These are phyloP conservation scores for Zapus hudsonius DNA, from an alignment of 2,113 vertebrate genomes.

Conservation along the genomic window DNA sequence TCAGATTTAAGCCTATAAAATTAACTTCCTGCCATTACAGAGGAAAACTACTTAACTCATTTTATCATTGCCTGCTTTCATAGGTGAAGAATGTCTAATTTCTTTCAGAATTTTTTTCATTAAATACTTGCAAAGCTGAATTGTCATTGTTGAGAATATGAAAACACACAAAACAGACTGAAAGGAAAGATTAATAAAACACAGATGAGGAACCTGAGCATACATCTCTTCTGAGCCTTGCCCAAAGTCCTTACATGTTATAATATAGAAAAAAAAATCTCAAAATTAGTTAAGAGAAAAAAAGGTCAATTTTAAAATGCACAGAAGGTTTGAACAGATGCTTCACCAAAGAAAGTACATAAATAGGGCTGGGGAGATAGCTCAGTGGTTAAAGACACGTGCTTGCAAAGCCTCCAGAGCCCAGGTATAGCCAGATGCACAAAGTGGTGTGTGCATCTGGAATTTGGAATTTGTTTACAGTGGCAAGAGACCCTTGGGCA, in stretches of 20 bases:
- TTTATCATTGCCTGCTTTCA: background rate
- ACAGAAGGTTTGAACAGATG: background rate
- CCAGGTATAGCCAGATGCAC: too few species aligned
- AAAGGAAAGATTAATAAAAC: constrained; percentile 29
- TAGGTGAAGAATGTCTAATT: background rate
- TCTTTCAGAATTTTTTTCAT: background rate
- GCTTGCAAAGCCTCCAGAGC: too few species aligned
- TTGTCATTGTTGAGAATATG: background rate
- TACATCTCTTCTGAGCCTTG: background rate
- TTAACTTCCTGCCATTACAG: background rate
- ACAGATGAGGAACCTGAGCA: background rate
- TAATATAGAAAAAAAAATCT: constrained; percentile 1
- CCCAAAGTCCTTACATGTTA: background rate
- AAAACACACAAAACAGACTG: background rate
- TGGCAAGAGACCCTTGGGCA: too few species aligned
- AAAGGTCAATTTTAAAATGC: background rate
- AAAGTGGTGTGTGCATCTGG: too few species aligned
- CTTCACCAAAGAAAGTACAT: background rate
- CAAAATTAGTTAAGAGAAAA: constrained; percentile 23
- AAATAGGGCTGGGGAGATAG: too few species aligned
- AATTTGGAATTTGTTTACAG: too few species aligned
- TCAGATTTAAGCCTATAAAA: background rate
- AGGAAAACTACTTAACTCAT: constrained; percentile 21
- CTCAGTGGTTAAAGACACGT: too few species aligned
- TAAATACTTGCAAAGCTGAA: constrained; percentile 7